Percentiles rank a stretch among this genome's conserved stretches.
phyloP scores from a whole-genome alignment of 1,140 invertebrate species.

The Anastrepha obliqua region DNA sequence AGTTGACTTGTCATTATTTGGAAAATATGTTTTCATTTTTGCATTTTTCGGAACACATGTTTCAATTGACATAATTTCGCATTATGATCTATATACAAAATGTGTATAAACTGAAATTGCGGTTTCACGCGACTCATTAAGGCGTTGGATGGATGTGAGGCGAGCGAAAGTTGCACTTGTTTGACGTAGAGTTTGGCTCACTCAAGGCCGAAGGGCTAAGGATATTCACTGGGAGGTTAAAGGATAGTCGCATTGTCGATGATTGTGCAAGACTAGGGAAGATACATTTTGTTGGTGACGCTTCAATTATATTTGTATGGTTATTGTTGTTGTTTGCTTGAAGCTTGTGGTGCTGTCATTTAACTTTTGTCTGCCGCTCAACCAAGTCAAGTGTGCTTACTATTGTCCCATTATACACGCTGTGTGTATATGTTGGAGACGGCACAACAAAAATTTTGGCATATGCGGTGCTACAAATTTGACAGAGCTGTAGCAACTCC shows the following conservation, averaged over 20 bases:
- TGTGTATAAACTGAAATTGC: background rate
- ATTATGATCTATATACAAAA: slow-evolving; percentile 38
- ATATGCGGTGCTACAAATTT: slow-evolving; percentile 39
- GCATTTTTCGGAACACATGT: slow-evolving; percentile 58
- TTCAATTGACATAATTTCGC: slow-evolving; percentile 58
- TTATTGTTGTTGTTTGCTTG: background rate
- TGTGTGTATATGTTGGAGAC: background rate
- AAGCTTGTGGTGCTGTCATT: background rate
- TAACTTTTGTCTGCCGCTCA: slow-evolving; percentile 14
- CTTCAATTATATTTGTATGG: background rate
- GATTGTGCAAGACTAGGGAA: background rate
- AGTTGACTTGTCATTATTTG: slow-evolving; percentile 56
- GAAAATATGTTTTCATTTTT: slow-evolving; percentile 58
- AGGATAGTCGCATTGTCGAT: background rate
- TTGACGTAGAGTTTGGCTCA: background rate
- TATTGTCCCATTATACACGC: background rate
- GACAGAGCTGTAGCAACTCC: background rate
- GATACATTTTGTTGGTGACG: background rate
- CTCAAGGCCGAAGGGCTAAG: background rate
- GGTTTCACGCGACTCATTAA: slow-evolving; percentile 35
- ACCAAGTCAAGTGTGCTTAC: background rate
- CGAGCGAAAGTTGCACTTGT: slow-evolving; percentile 40
- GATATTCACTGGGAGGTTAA: background rate
- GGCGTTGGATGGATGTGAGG: background rate
- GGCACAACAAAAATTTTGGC: slow-evolving; percentile 10